Conservation (phyloP, 2,113 vertebrate species). For the Tragelaphus strepsiceros region DNA sequence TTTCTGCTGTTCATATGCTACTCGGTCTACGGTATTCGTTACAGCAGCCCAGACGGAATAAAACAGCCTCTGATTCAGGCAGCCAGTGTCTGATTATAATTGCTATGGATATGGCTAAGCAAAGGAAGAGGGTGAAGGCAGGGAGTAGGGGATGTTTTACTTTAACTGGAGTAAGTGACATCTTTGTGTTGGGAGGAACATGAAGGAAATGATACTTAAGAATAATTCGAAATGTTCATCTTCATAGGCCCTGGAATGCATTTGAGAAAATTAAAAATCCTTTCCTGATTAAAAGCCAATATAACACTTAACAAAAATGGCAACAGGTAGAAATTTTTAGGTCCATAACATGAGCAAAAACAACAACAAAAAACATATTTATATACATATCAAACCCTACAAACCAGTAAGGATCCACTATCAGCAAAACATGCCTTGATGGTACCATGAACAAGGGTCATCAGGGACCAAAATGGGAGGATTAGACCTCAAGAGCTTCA, state of each 20-base stretch:
- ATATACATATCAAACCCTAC: neutral
- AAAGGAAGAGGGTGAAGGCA: neutral
- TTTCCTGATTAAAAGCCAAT: constrained; percentile 12
- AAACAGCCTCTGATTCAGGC: neutral
- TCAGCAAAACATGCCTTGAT: neutral
- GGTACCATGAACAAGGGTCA: neutral
- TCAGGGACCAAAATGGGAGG: neutral
- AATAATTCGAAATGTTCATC: neutral
- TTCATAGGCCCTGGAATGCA: neutral
- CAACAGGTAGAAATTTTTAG: neutral
- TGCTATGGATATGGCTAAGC: neutral
- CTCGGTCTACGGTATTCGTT: neutral
- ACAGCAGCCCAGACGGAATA: neutral
- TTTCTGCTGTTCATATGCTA: too few species aligned
- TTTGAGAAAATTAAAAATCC: neutral
- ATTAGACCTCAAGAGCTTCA: neutral
- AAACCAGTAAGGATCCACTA: neutral
- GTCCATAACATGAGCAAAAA: neutral
- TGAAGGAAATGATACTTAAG: neutral
- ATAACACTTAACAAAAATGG: neutral
- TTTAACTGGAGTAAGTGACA: neutral
- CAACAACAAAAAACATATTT: neutral
- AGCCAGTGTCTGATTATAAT: neutral
- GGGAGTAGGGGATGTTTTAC: neutral
- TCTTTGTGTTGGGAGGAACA: neutral